Conservation (phyloP, 2,797 vertebrate genomes). For the Tragopan temminckii region DNA sequence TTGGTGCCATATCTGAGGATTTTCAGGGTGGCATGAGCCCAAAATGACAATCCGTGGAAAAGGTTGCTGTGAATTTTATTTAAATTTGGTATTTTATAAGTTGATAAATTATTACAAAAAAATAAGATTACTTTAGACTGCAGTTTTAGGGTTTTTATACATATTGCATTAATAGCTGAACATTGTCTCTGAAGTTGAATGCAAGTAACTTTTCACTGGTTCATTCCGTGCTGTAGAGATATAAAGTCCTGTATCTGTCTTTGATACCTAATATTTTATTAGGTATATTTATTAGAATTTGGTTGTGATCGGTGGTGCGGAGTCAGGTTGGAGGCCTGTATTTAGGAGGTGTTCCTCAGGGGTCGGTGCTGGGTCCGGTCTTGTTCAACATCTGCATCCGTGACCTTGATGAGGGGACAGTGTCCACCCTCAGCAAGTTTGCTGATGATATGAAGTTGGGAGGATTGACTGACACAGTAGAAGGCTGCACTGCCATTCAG, state of each 20-base stretch:
- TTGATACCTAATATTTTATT: neutral
- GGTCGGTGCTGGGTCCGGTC: too few species aligned
- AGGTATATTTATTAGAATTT: neutral
- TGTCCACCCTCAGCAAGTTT: too few species aligned
- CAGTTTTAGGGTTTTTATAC: neutral
- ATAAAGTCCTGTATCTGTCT: neutral
- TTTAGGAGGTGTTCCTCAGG: too few species aligned
- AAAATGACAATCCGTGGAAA: neutral
- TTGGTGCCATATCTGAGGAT: neutral
- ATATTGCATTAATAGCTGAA: neutral
- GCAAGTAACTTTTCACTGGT: neutral
- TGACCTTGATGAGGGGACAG: too few species aligned
- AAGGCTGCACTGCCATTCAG: too few species aligned
- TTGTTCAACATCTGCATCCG: too few species aligned
- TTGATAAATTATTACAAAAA: neutral
- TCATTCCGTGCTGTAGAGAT: neutral
- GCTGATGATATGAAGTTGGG: too few species aligned
- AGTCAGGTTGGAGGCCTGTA: too few species aligned
- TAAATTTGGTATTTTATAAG: neutral
- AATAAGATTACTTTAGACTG: neutral
- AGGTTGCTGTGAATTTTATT: neutral
- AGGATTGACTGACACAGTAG: too few species aligned
- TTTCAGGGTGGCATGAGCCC: neutral
- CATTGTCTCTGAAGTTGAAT: neutral
- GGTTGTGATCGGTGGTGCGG: too few species aligned